Evolutionary conservation across 2,797 vertebrate species (phyloP).

Genomic region (Ptychobarbus kaznakovi): DNA sequence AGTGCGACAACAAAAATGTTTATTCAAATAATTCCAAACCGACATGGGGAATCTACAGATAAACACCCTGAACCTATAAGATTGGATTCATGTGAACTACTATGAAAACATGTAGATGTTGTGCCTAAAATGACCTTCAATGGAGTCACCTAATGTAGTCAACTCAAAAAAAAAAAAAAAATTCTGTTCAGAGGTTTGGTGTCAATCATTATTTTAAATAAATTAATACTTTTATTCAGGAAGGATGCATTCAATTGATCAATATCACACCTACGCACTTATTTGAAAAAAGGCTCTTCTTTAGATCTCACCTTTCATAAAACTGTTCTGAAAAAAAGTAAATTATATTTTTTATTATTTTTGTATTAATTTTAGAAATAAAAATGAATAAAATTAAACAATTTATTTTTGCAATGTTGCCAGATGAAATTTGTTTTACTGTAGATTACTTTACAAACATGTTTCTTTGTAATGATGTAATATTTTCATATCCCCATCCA

Average conservation of each 20-base stretch:
- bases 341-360: no score
- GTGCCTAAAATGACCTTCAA: not conserved
- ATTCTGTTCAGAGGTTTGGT: not conserved
- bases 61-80: not conserved
- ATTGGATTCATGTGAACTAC: not conserved
- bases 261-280: no score
- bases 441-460: not conserved
- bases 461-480: not conserved
- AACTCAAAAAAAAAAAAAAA: not conserved
- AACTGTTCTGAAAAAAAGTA: not conserved
- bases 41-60: not conserved
- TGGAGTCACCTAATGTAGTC: not conserved
- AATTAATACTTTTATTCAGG: no score
- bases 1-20: conserved; percentile 10
- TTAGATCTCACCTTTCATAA: not conserved
- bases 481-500: not conserved
- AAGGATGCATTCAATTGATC: no score
- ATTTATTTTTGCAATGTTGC: not conserved
- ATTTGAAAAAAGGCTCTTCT: no score
- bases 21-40: not conserved
- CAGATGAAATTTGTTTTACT: not conserved
- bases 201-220: no score
- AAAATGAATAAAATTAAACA: not conserved
- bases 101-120: not conserved
- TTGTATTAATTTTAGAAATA: not conserved